Base-by-base conservation (phyloP, 2,888 invertebrate species). In the Tridacna gigas region DNA sequence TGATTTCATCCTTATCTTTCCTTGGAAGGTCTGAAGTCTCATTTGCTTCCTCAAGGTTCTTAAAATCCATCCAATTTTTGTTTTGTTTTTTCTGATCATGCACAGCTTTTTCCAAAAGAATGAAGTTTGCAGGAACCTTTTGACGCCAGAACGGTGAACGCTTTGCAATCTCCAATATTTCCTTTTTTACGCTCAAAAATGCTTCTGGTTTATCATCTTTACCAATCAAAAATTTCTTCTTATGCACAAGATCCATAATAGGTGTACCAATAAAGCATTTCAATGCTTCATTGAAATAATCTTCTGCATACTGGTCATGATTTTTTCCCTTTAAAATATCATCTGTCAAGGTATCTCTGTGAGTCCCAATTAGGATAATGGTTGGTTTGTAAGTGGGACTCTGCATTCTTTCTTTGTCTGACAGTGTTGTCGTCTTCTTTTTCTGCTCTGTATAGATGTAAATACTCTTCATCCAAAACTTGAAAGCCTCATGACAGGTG, bases 231-330 rank as follows among this genome's bases (percentile, higher is more conserved):
- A 67, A 67, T 20, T 15, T 67, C 67, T 18, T 67, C 0, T 5
- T 2, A 45, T 67, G 67, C 45, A 67, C 67, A 67, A 67, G 67
- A 0, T 67, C 20, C 28, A 28, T 20, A 11, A 67, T 45, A 18
- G 67, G 67, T 45, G 20, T 60, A 11, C 26, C 56, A 12, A 56
- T 74, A 26, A 74, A 74, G 7, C 80, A 76, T 22, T 79, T 66
- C 37, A 86, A 67, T 26, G 86, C 86, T 56, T 83, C 63, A 67
- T 74, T 66, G 66, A 86, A 86, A 48, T 79, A 83, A 11, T 80
- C 65, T 18, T 83, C 83, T 47, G 73, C 80, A 37, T 79, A 77
- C n/a, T 63, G 13, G 74, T 78, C 80, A 28, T 12, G 7, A n/a
- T 9, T 37, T n/a, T 28, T 13, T 2, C 74, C 74, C 11, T 37